Base-by-base conservation (phyloP, 2,888 invertebrate species). In the Unio pictorum region DNA sequence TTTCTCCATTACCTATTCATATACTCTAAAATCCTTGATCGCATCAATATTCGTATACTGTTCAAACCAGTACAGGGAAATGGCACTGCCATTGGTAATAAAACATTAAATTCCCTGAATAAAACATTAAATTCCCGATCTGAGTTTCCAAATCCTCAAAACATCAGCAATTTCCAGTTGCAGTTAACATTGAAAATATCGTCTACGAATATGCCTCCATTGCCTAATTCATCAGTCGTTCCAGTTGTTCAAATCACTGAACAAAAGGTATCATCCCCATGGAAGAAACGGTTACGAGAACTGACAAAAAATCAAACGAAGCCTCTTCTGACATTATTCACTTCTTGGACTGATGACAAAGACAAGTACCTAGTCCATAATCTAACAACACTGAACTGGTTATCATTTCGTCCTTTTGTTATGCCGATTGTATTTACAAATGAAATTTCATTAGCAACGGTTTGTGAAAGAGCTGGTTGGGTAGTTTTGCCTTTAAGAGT, bases 381-480 rank as follows among this genome's bases (percentile, higher is more conserved):
- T 68, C 72, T 79, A 34, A 85, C 85, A n/a, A 59, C 79, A 18
- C 55, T 59, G 20, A 85, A 85, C 66, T 85, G 85, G 85, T 55
- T 71, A 23, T 73, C 75, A 20, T 74, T 85, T 61, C 69, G 68
- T 23, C 85, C 85, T 0, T 75, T 70, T 67, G 76, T 85, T 0
- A 64, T 71, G 34, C 81, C 84, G 2, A 75, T 84, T 3, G 61
- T 85, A 26, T 85, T 83, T 64, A 80, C 83, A 45, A 77, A 81
- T 67, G 79, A 81, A 57, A 68, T 65, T 3, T 64, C 66, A 6
- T 71, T 83, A 17, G 74, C 71, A 5, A 66, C 71, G 8, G 65
- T 75, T 28, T 77, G 76, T n/a, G n/a, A 34, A 11, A 30, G 61
- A 34, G 60, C 55, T 30, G 85, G 85, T 23, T 84, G 82, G 80